Evolutionary conservation across 1,140 invertebrate species (phyloP).

Genomic region (Drosophila leontia): DNA sequence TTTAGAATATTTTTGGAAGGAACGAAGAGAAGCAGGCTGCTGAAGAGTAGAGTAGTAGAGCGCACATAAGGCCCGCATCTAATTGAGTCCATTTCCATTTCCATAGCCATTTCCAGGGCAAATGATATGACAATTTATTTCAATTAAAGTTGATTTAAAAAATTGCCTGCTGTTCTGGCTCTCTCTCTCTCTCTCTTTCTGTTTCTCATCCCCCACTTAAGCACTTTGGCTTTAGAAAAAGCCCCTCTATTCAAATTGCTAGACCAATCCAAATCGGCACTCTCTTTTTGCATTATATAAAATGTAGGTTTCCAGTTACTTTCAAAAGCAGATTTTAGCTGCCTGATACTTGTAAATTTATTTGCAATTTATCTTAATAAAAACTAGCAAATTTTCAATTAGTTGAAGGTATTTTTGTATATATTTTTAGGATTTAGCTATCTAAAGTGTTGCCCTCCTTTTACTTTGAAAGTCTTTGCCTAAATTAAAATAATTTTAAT

Average conservation of each 20-base stretch:
- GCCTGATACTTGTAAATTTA: not conserved
- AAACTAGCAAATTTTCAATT: constrained; percentile 6
- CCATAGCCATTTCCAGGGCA: constrained; percentile 42
- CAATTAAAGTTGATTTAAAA: constrained; percentile 83
- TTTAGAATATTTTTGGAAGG: not conserved
- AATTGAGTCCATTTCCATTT: constrained; percentile 48
- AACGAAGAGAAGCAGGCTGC: not conserved
- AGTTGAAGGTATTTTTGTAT: not conserved
- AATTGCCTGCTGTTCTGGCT: constrained; percentile 32
- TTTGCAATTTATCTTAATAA: constrained; percentile 1
- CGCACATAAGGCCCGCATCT: constrained; percentile 34
- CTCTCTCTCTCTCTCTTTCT: not conserved
- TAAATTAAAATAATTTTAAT: not conserved
- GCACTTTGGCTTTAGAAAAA: constrained; percentile 11
- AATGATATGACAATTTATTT: constrained; percentile 82
- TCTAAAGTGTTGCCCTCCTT: constrained; percentile 3
- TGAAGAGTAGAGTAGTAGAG: constrained; percentile 11
- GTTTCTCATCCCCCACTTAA: not conserved
- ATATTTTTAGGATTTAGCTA: not conserved
- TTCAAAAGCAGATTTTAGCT: not conserved
- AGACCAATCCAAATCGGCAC: constrained; percentile 9
- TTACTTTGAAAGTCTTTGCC: constrained; percentile 21
- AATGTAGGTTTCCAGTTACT: constrained; percentile 11
- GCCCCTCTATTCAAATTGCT: constrained; percentile 25
- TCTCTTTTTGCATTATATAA: constrained; percentile 5